These are phyloP conservation scores for Zootermopsis nevadensis DNA, from an alignment of 2,888 invertebrate genomes.

Conservation along the genomic window DNA sequence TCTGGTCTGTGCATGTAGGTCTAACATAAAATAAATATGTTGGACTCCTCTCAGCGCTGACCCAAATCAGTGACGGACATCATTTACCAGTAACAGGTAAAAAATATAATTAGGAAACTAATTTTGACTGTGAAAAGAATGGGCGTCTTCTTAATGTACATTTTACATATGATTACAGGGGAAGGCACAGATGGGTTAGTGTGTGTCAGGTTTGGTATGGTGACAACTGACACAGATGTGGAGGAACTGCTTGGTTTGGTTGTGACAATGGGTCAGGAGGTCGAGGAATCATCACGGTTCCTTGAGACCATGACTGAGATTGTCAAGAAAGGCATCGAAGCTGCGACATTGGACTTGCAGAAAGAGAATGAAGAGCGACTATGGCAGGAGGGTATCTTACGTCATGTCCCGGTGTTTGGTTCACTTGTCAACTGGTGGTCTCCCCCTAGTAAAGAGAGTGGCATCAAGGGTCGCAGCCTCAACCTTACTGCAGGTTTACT, in stretches of 20 bases:
- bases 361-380: slow-evolving; percentile 90
- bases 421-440: slow-evolving; percentile 97
- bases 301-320: slow-evolving; percentile 96
- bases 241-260: slow-evolving; percentile 90
- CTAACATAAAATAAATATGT: too few species aligned
- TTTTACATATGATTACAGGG: slow-evolving; percentile 65
- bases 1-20: too few species aligned
- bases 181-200: slow-evolving; percentile 87
- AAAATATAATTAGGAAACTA: too few species aligned
- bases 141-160: too few species aligned
- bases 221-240: slow-evolving; percentile 94
- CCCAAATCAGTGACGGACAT: too few species aligned
- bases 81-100: too few species aligned
- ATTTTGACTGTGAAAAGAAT: too few species aligned
- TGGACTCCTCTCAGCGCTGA: too few species aligned
- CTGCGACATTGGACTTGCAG: slow-evolving; percentile 90
- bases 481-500: slow-evolving; percentile 70
- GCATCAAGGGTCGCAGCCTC: slow-evolving; percentile 84
- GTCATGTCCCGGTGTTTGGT: slow-evolving; percentile 95
- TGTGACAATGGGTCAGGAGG: slow-evolving; percentile 86
- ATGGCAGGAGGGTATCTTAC: slow-evolving; percentile 93
- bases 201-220: slow-evolving; percentile 96
- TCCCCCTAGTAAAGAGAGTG: slow-evolving; percentile 82
- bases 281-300: slow-evolving; percentile 92
- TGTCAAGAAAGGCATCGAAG: slow-evolving; percentile 92